Conservation (phyloP, 2,888 invertebrate species). For the Gastracanthus pulcherrimus region DNA sequence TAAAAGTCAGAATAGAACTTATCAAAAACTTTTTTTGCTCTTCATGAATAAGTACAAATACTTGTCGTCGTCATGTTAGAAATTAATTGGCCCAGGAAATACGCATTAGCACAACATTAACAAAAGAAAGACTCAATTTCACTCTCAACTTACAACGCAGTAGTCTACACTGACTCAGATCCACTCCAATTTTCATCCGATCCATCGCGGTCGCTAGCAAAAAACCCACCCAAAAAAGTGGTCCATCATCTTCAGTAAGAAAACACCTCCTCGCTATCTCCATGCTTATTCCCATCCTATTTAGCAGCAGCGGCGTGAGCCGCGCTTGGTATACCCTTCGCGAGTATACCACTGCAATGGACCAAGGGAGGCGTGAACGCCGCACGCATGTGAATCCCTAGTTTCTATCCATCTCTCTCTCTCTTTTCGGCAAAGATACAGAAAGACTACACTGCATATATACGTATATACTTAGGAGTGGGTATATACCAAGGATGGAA, state of each 20-base stretch:
- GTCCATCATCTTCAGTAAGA: neutral
- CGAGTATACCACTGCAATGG: neutral
- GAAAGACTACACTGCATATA: neutral
- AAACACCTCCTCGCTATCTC: neutral
- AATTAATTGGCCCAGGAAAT: no score
- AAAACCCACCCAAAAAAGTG: neutral
- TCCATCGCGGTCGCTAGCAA: neutral
- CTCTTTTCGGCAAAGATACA: neutral
- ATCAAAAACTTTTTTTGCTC: no score
- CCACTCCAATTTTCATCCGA: no score
- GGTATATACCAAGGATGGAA: neutral
- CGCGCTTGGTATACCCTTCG: neutral
- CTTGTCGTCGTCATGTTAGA: no score
- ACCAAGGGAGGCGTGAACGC: constrained; percentile 12
- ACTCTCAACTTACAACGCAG: no score
- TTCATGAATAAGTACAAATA: no score
- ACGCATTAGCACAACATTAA: no score
- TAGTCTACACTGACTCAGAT: no score
- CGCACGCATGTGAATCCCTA: neutral
- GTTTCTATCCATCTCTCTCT: no score
- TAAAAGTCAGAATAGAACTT: no score
- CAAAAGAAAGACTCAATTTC: no score
- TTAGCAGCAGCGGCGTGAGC: neutral
- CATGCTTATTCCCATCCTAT: neutral
- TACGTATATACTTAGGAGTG: neutral